Conservation (phyloP, 53 echinoderm and acorn worm genomes). For the Crossaster papposus region DNA sequence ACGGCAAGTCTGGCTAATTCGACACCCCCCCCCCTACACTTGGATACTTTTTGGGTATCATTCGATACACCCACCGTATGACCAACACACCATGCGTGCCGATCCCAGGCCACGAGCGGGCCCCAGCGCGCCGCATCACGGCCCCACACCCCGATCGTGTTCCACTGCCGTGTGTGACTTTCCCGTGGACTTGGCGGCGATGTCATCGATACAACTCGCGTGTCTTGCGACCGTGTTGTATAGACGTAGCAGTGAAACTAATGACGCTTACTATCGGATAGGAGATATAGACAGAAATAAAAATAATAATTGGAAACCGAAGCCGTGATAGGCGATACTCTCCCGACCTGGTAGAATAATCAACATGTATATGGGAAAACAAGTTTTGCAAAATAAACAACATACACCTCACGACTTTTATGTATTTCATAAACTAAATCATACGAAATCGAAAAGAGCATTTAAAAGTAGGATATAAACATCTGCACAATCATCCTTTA, state of each 20-base stretch:
- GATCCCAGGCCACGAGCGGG: background rate
- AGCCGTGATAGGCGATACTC: slow-evolving; percentile 2
- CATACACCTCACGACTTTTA: background rate
- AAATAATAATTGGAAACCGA: slow-evolving; percentile 45
- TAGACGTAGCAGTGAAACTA: slow-evolving; percentile 5
- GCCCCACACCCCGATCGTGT: background rate
- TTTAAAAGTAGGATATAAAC: no score
- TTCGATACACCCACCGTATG: background rate
- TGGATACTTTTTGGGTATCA: background rate
- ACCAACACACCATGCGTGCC: slow-evolving; percentile 2
- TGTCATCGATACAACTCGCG: slow-evolving; percentile 20
- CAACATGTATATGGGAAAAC: background rate
- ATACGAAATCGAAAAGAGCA: no score
- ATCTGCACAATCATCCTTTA: no score
- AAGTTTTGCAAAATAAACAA: background rate
- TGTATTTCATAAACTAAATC: background rate
- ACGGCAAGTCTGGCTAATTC: no score
- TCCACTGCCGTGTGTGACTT: slow-evolving; percentile 12
- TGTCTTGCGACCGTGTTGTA: slow-evolving; percentile 10
- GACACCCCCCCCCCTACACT: background rate
- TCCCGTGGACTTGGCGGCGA: background rate
- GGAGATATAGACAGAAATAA: slow-evolving; percentile 22
- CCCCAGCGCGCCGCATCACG: background rate
- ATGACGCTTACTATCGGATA: slow-evolving; percentile 30
- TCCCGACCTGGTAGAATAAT: background rate